Evolutionary conservation across 2,113 vertebrate species (phyloP).

Genomic region (Thinocorus orbignyianus): DNA sequence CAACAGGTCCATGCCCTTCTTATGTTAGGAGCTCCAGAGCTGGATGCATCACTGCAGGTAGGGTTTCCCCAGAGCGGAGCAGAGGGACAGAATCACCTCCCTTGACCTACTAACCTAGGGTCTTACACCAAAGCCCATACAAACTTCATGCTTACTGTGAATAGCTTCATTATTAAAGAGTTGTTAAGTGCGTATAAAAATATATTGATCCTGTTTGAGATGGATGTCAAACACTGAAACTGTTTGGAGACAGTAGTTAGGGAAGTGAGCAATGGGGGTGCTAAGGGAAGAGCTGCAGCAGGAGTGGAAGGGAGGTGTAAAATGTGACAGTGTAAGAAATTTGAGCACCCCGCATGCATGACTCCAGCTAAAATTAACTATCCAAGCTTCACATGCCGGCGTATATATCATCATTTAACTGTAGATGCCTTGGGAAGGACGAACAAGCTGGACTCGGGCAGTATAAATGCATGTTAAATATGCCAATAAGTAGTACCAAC

Average conservation of each 20-base stretch:
- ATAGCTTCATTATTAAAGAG: not conserved
- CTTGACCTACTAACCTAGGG: not conserved
- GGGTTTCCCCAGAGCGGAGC: not conserved
- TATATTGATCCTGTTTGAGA: not conserved
- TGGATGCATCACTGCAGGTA: not conserved
- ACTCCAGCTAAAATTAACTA: conserved; percentile 83
- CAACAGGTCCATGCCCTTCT: not conserved
- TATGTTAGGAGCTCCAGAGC: not conserved
- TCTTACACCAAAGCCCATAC: not conserved
- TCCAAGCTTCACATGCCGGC: conserved; percentile 23
- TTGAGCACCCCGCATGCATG: conserved; percentile 52
- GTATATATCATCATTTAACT: conserved; percentile 38
- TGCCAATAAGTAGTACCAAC: conserved; percentile 70
- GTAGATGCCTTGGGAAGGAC: conserved; percentile 20
- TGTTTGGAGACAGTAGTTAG: not conserved
- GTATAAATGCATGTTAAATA: conserved; percentile 11
- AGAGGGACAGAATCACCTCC: not conserved
- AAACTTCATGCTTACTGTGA: not conserved
- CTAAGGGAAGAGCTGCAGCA: not conserved
- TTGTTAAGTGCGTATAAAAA: not conserved
- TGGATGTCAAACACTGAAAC: not conserved
- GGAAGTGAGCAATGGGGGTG: not conserved
- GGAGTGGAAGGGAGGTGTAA: conserved; percentile 10
- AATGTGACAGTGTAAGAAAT: conserved; percentile 68
- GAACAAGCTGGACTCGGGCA: not conserved